These are phyloP conservation scores for Pomacea maculata DNA, from an alignment of 1,140 invertebrate genomes.

Conservation along the genomic window DNA sequence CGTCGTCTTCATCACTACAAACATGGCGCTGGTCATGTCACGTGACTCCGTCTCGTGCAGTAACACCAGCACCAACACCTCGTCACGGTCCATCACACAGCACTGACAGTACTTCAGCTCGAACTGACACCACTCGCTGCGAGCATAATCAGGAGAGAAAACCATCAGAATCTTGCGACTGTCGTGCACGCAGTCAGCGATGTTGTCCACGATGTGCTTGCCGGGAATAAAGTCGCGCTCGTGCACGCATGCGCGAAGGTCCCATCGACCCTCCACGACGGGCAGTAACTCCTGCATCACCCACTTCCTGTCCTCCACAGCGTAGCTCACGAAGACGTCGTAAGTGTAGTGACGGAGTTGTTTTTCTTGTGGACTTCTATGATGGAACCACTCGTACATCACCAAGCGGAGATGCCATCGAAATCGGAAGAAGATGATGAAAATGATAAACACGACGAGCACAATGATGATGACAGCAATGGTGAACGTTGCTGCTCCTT, in stretches of 20 bases:
- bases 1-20: slow-evolving; percentile 18
- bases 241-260: slow-evolving; percentile 45
- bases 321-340: slow-evolving; percentile 37
- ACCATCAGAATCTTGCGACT: slow-evolving; percentile 45
- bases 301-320: slow-evolving; percentile 29
- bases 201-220: slow-evolving; percentile 43
- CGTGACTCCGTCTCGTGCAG: too few species aligned
- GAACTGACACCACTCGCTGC: slow-evolving; percentile 49
- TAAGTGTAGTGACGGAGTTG: neutral
- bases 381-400: slow-evolving; percentile 10
- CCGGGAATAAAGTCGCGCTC: slow-evolving; percentile 51
- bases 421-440: slow-evolving; percentile 6
- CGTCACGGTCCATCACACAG: slow-evolving; percentile 4
- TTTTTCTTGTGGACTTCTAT: neutral
- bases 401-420: slow-evolving; percentile 11
- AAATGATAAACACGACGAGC: neutral
- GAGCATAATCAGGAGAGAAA: slow-evolving; percentile 38
- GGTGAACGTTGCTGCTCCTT: slow-evolving; percentile 1
- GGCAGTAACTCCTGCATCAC: slow-evolving; percentile 18
- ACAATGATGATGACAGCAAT: slow-evolving; percentile 5
- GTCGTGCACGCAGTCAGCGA: slow-evolving; percentile 38
- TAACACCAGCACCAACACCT: too few species aligned
- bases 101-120: slow-evolving; percentile 62
- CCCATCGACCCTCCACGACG: slow-evolving; percentile 15
- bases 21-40: neutral